Evolutionary conservation across 2,797 vertebrate genomes (phyloP), one percentile per base, ranked within the genome.

Genomic region (Tangara arthus): DNA sequence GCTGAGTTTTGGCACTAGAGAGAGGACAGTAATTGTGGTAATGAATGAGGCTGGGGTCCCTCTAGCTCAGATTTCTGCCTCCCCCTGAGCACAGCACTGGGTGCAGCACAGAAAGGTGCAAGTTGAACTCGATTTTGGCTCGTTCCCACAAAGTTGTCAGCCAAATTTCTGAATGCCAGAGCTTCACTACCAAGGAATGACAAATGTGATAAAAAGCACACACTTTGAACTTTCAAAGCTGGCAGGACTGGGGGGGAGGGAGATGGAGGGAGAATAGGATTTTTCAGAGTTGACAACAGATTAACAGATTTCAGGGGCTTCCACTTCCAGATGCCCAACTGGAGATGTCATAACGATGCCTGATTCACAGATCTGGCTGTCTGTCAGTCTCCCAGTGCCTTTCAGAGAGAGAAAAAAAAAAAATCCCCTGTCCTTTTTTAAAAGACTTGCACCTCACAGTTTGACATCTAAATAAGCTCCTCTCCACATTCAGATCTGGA

Each of bases 181-280:
- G 87, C 82, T 87, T 90, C 87, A 55, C 90, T 75, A 83, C 94
- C 50, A 72, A 83, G 77, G 89, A 93, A 93, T 97, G 95, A 96
- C 91, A 95, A 95, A 96, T 91, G 93, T 92, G 92, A 95, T 93
- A 89, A 95, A 87, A 89, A 75, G 79, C 92, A 90, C 87, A 71
- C 4, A 4, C 84, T 93, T 66, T 37, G 4, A 93, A 95, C 85
- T 88, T 95, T 79, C 76, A 91, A 89, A 92, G 84, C 92, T 95
- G 92, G 89, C 92, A 95, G 70, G 56, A 37, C 4, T 47, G 11
- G 34, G 1, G 14, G n/a, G 19, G 26, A 59, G 3, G 9, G 32
- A 39, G 63, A 27, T 4, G 3, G 46, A 26, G 44, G 27, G 44
- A 59, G 17, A 79, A 77, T 2, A 28, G n/a, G 60, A 92, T 95